Conservation (phyloP, 1,140 invertebrate genomes). For the Dolichoris vasculosae region DNA sequence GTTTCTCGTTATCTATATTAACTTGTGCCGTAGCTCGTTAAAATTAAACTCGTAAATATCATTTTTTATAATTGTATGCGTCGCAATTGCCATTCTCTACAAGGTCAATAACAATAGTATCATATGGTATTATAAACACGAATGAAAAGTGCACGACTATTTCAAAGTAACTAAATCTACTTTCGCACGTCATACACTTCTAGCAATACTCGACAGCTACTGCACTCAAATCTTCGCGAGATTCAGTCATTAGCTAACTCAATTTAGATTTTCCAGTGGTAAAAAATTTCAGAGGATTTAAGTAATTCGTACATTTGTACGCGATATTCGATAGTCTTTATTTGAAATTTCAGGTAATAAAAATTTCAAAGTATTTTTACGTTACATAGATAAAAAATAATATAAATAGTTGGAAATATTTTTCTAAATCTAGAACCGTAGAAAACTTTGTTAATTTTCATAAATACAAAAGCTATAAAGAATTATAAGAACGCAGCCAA, state of each 20-base stretch:
- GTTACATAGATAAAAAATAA: too few species aligned
- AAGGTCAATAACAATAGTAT: constrained; percentile 31
- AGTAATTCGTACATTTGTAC: too few species aligned
- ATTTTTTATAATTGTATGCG: constrained; percentile 23
- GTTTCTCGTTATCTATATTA: constrained; percentile 22
- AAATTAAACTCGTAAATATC: constrained; percentile 33
- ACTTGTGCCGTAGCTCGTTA: constrained; percentile 29
- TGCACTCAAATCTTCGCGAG: background rate
- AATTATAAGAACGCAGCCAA: too few species aligned
- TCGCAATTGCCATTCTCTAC: background rate
- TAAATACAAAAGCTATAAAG: too few species aligned
- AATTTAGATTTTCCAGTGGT: background rate
- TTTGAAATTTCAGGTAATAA: too few species aligned
- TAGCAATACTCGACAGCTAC: background rate
- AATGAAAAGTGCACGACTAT: background rate
- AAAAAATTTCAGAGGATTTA: background rate
- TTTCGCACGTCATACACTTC: background rate
- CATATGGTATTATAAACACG: constrained; percentile 21
- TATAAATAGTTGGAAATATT: too few species aligned
- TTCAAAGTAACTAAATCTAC: constrained; percentile 12
- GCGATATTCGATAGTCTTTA: too few species aligned
- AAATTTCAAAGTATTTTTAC: too few species aligned
- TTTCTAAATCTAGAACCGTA: too few species aligned
- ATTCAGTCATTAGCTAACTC: background rate
- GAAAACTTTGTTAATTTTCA: too few species aligned